Percentiles rank a stretch among this genome's conserved stretches.
These are phyloP conservation scores for Tenodera sinensis DNA, from an alignment of 2,888 invertebrate species.

Conservation along the genomic window DNA sequence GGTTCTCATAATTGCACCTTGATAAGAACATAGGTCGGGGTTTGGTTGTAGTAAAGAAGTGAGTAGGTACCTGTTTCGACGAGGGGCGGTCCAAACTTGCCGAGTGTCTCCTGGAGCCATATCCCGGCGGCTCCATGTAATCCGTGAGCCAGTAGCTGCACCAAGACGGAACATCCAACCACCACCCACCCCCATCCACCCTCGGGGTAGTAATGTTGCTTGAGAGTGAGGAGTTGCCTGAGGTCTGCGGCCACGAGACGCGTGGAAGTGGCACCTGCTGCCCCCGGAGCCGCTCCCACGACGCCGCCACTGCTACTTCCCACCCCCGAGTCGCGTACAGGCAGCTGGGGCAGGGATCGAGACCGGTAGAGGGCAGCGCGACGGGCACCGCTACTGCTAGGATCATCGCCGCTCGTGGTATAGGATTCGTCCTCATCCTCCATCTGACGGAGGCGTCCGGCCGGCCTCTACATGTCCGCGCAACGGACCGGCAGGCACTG, in stretches of 20 bases:
- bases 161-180: conserved; percentile 65
- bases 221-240: conserved; percentile 60
- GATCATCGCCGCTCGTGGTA: conserved; percentile 12
- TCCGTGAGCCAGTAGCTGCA: conserved; percentile 72
- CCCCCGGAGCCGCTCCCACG: conserved; percentile 47
- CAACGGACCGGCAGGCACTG: conserved; percentile 4
- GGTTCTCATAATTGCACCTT: no score
- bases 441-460: conserved; percentile 24
- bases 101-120: conserved; percentile 21
- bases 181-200: conserved; percentile 71
- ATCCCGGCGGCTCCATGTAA: conserved; percentile 49
- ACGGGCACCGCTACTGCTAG: conserved; percentile 41
- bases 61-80: neutral
- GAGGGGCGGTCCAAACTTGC: conserved; percentile 13
- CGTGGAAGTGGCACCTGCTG: conserved; percentile 40
- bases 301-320: conserved; percentile 30
- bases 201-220: conserved; percentile 36
- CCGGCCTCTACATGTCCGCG: neutral
- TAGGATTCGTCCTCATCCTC: conserved; percentile 29
- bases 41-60: no score
- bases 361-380: conserved; percentile 56
- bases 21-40: no score
- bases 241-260: conserved; percentile 54
- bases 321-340: conserved; percentile 5
- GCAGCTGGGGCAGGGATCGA: conserved; percentile 62